These are phyloP conservation scores for Pangasius macronema DNA, from an alignment of 2,797 vertebrate species.

Conservation along the genomic window DNA sequence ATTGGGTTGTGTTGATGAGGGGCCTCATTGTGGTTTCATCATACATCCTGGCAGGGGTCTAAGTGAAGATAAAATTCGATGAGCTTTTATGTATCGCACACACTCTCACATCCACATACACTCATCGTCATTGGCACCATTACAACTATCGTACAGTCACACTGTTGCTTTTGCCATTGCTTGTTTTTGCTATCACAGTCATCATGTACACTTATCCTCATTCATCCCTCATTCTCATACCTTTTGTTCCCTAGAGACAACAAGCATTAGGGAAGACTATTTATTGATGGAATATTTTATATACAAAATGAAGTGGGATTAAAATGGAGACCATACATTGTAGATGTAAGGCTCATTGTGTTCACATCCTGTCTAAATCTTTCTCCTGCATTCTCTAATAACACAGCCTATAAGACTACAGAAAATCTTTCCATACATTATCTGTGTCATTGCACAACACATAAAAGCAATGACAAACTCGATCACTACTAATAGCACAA, in stretches of 20 bases:
- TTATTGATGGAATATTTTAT: neutral
- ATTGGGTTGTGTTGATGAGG: constrained; percentile 27
- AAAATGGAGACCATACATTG: constrained; percentile 17
- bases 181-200: neutral
- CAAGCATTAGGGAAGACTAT: no score
- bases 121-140: neutral
- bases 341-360: constrained; percentile 37
- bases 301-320: constrained; percentile 36
- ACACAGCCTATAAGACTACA: neutral
- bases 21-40: constrained; percentile 35
- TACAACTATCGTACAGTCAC: constrained; percentile 3
- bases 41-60: constrained; percentile 27
- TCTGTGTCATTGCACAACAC: neutral
- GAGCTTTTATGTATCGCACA: neutral
- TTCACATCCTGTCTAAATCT: constrained; percentile 31
- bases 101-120: neutral
- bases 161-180: neutral
- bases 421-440: neutral
- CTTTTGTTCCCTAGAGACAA: neutral
- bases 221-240: neutral
- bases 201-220: constrained; percentile 18
- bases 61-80: constrained; percentile 15
- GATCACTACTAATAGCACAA: neutral
- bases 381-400: neutral
- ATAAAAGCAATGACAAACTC: neutral